Evolutionary conservation across 2,888 invertebrate genomes (phyloP).

Genomic region (Unio pictorum): DNA sequence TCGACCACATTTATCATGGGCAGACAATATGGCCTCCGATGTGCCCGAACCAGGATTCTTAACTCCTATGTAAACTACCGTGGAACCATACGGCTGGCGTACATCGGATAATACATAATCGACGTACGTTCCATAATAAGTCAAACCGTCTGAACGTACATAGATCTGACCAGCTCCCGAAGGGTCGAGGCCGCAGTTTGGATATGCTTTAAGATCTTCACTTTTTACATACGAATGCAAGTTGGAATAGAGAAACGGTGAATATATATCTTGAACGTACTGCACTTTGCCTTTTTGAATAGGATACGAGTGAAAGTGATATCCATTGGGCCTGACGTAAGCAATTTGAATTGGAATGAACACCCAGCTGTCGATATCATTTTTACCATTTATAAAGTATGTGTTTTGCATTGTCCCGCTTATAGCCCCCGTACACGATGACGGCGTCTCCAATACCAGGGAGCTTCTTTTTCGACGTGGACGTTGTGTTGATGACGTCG

Average conservation of each 20-base stretch:
- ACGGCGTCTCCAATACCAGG: too few species aligned
- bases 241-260: constrained; percentile 32
- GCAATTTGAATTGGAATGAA: constrained; percentile 48
- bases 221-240: constrained; percentile 29
- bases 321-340: constrained; percentile 15
- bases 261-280: constrained; percentile 50
- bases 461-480: too few species aligned
- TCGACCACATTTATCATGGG: constrained; percentile 51
- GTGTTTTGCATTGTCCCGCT: constrained; percentile 34
- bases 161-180: constrained; percentile 51
- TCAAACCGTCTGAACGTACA: constrained; percentile 48
- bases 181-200: constrained; percentile 24
- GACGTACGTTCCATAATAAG: constrained; percentile 49
- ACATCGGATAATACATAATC: constrained; percentile 51
- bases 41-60: constrained; percentile 16
- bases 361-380: constrained; percentile 48
- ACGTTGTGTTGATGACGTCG: too few species aligned
- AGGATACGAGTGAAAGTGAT: constrained; percentile 2
- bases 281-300: constrained; percentile 37
- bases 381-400: constrained; percentile 41
- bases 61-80: constrained; percentile 47
- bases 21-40: constrained; percentile 38
- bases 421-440: too few species aligned
- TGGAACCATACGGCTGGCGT: constrained; percentile 38
- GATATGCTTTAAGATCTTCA: constrained; percentile 34